Evolutionary conservation across 2,797 vertebrate genomes (phyloP).

Genomic region (Crocodylus rhombifer): DNA sequence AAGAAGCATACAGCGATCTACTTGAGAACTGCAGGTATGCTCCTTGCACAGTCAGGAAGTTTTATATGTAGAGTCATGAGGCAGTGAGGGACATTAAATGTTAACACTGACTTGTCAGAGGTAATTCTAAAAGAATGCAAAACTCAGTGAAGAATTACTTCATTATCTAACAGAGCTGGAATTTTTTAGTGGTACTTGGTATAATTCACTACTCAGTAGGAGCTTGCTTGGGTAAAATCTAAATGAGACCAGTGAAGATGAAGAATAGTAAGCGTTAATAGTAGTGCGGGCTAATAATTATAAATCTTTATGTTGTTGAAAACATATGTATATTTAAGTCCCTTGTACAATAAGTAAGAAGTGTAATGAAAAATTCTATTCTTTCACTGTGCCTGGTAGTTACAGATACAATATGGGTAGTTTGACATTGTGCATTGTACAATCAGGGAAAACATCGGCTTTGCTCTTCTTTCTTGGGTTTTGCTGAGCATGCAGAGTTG

Average conservation of each 20-base stretch:
- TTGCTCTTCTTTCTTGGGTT: neutral
- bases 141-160: neutral
- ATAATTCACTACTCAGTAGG: neutral
- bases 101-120: neutral
- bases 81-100: neutral
- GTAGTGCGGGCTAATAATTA: no score
- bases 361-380: neutral
- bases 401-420: neutral
- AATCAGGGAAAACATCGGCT: conserved; percentile 11
- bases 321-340: neutral
- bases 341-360: neutral
- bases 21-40: neutral
- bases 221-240: neutral
- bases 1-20: neutral
- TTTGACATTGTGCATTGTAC: neutral
- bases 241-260: neutral
- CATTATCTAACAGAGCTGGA: neutral
- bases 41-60: neutral
- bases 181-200: neutral
- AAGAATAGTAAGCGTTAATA: neutral
- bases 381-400: neutral
- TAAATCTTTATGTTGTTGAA: neutral
- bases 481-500: neutral
- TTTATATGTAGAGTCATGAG: neutral
- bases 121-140: neutral